A percentile compares a stretch with the other conserved stretches of the same genome.
Evolutionary conservation across 2,113 vertebrate genomes (phyloP).

Genomic region (Plectropomus leopardus): DNA sequence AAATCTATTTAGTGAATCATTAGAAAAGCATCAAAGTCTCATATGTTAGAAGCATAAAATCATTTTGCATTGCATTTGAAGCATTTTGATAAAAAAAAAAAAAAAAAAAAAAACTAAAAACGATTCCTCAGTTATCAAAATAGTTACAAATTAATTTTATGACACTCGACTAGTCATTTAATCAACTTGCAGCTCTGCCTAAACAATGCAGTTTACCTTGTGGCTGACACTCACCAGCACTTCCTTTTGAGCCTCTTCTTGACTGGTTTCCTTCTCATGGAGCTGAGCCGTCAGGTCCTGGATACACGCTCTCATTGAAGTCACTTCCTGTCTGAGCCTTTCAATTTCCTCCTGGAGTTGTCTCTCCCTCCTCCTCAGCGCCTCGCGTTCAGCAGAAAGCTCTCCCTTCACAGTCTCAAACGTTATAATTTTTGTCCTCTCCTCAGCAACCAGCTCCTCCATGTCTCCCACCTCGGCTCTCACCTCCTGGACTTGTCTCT

Average conservation of each 20-base stretch:
- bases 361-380: slow-evolving; percentile 70
- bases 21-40: no score
- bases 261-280: slow-evolving; percentile 62
- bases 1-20: no score
- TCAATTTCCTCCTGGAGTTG: slow-evolving; percentile 82
- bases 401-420: slow-evolving; percentile 73
- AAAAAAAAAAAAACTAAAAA: no score
- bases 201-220: not conserved
- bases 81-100: no score
- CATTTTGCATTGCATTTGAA: no score
- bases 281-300: slow-evolving; percentile 72
- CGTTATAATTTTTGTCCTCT: slow-evolving; percentile 63
- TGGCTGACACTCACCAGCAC: slow-evolving; percentile 78
- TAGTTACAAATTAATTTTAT: no score
- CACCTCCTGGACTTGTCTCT: slow-evolving; percentile 69
- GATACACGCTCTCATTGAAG: slow-evolving; percentile 65
- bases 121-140: no score
- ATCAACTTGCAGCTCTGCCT: no score
- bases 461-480: slow-evolving; percentile 70
- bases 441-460: slow-evolving; percentile 48
- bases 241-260: slow-evolving; percentile 79
- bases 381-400: slow-evolving; percentile 61
- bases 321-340: slow-evolving; percentile 75
- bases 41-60: no score
- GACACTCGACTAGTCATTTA: no score